Evolutionary conservation across 1,140 invertebrate genomes (phyloP), one percentile per base, ranked within the genome.

Genomic region (Drosophila pruinosa): DNA sequence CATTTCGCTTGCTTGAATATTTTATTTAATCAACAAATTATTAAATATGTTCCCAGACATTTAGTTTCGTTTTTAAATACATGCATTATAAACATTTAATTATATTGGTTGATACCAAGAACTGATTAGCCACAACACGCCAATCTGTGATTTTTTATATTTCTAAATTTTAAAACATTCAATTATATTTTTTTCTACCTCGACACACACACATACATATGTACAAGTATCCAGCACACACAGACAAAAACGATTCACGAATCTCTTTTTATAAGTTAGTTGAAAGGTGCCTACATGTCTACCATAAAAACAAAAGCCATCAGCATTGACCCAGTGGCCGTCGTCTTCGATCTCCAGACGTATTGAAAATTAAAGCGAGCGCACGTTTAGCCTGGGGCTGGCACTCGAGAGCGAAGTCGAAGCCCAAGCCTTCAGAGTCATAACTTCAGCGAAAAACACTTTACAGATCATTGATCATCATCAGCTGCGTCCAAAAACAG

Each of bases 231-330:
- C 24, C 12, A 12, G 24, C 28, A 15, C 41, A 47, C 21, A 14
- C 26, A 24, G 5, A 31, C 24, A 43, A 15, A 17, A 47, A 65
- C 36, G 52, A 41, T 56, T 24, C 41, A 57, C 53, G 63, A 57
- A 57, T 70, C 58, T 47, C 7, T 59, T 62, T 61, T 50, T 72
- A 63, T 88, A 88, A 86, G 88, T 86, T 86, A 77, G 71, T 68
- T 71, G 74, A 75, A 86, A 86, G 82, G 82, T 86, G 82, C 82
- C 82, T 86, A 88, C 76, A 77, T 88, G 82, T 86, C 82, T 86
- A 82, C 82, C 82, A 86, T 86, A 86, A 88, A 86, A 86, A 86
- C 82, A 86, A 86, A 78, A 80, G 82, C 82, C 82, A 86, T 86
- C 82, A 86, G 71, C 78, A 64, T 82, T 86, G 82, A 86, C 82